Base-by-base conservation (phyloP, 2,888 invertebrate genomes). In the Scaptomyza polygonia region DNA sequence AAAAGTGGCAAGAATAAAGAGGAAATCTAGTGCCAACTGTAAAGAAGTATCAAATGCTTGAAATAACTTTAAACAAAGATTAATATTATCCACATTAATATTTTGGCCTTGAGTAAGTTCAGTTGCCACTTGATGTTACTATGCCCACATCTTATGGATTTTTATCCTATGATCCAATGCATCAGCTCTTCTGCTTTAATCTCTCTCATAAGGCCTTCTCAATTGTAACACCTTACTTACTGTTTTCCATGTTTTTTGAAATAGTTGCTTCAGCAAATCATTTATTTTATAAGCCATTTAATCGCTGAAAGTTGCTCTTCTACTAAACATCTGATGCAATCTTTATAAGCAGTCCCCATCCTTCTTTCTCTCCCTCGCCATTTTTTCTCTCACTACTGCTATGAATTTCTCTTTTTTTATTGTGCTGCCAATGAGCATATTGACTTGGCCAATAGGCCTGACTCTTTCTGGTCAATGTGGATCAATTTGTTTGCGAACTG, bases 391-490 rank as follows among this genome's bases (percentile, higher is more conserved):
- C 16, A 9, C 12, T 48, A 18, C n/a, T 3, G 47, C 21, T 34
- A 11, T 11, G 0, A 11, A n/a, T 1, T 5, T 8, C 6, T 39
- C 7, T 18, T 21, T 21, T 14, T 12, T 14, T 43, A 27, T 47
- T 45, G 52, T 14, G 34, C 18, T 30, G 30, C 12, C 58, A 66
- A 43, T 70, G 59, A 30, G 27, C 54, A 58, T 65, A 9, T 44
- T 36, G 7, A 34, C 29, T 62, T 51, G 51, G 47, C 68, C 58
- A 57, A 67, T 36, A 51, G 51, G 67, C 67, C 42, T n/a, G 40
- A 29, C 40, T 32, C 8, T 30, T 8, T 9, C 3, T 6, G 16
- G 42, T 11, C 58, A 51, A 58, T 56, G 66, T 56, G 66, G 51
- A 14, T 25, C 56, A 51, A 54, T 61, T 69, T 54, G 62, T 40